Evolutionary conservation across 53 echinoderm and acorn worm genomes (phyloP).

Genomic region (Pentamera pediparva): DNA sequence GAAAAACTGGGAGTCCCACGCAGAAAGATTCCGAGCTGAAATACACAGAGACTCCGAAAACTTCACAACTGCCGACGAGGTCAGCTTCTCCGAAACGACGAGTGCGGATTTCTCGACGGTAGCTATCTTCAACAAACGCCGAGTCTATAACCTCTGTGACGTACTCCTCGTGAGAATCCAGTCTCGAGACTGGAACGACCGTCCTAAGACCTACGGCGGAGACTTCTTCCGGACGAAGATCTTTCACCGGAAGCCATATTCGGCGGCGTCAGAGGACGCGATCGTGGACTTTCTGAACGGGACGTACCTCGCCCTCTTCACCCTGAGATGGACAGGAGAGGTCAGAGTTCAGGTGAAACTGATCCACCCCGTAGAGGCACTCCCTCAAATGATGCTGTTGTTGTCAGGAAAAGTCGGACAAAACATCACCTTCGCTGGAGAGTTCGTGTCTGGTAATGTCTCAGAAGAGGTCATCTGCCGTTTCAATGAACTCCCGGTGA

Average conservation of each 20-base stretch:
- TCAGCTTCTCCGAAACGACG: not conserved
- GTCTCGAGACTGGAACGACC: not conserved
- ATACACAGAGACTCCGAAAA: no score
- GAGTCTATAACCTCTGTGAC: not conserved
- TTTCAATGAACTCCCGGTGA: not conserved
- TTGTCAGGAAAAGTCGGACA: not conserved
- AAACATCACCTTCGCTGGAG: not conserved
- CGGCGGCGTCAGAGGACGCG: not conserved
- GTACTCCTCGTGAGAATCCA: not conserved
- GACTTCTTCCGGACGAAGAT: constrained; percentile 1
- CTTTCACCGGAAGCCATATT: not conserved
- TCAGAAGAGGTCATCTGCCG: constrained; percentile 12
- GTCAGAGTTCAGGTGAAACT: not conserved
- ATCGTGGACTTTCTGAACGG: not conserved
- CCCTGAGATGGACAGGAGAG: constrained; percentile 1
- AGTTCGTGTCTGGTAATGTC: not conserved
- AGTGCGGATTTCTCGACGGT: not conserved
- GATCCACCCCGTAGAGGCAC: constrained; percentile 7
- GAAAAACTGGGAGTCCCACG: no score
- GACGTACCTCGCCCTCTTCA: constrained; percentile 2
- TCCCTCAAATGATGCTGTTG: not conserved
- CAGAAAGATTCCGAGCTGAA: no score
- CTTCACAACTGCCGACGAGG: no score
- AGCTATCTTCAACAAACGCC: not conserved
- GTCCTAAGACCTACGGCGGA: not conserved